Evolutionary conservation across 2,888 invertebrate species (phyloP).

Genomic region (Dorcus parallelipipedus): DNA sequence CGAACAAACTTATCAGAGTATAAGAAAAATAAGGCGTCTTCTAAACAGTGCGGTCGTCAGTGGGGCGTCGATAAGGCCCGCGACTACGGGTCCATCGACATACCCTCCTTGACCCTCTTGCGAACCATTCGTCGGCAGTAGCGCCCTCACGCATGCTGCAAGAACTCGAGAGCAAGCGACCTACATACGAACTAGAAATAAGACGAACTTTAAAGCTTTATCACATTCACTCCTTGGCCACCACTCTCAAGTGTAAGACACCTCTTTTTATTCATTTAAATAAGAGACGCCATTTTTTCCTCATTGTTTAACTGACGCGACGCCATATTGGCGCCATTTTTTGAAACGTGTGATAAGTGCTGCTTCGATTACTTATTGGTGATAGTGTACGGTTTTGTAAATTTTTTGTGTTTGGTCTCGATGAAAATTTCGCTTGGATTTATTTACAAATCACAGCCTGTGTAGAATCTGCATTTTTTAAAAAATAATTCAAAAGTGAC

Average conservation of each 20-base stretch:
- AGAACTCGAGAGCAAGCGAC: conserved; percentile 40
- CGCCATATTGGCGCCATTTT: conserved; percentile 7
- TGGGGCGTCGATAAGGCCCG: not conserved
- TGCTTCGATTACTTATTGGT: no score
- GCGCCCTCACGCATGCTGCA: conserved; percentile 30
- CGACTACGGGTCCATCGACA: not conserved
- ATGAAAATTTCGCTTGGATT: no score
- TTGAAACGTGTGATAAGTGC: conserved; percentile 2
- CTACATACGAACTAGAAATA: conserved; percentile 49
- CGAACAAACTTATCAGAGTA: not conserved
- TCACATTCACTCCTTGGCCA: conserved; percentile 48
- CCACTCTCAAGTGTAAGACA: conserved; percentile 45
- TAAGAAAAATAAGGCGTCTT: not conserved
- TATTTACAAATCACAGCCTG: no score
- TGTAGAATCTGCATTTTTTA: no score
- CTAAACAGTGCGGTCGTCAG: not conserved
- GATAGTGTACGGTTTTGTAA: no score
- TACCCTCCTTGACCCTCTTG: conserved; percentile 44
- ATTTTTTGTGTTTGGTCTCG: no score
- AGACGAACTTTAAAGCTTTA: conserved; percentile 49
- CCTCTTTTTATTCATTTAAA: conserved; percentile 23
- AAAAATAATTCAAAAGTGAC: no score
- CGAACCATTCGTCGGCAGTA: conserved; percentile 36
- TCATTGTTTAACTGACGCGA: not conserved
- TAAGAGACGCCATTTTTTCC: conserved; percentile 8